phyloP scores from a whole-genome alignment of 1,140 invertebrate genomes.

The Glossosoma conforme region DNA sequence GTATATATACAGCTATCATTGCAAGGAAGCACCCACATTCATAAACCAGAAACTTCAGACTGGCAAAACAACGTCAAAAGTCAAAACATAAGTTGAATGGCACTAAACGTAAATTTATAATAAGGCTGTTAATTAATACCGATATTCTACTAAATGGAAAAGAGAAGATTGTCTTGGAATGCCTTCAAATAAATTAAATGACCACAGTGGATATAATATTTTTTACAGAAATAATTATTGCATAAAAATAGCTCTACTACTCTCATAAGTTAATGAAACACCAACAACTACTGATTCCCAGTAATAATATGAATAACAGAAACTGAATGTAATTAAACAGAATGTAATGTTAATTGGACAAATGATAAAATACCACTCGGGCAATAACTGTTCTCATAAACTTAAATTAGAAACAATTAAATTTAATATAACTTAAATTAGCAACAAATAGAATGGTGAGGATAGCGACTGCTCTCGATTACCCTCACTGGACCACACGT shows the following conservation, averaged over 20 bases:
- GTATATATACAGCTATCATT: slow-evolving; percentile 31
- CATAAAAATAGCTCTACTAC: slow-evolving; percentile 8
- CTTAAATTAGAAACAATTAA: neutral
- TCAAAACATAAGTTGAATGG: slow-evolving; percentile 29
- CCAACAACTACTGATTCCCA: slow-evolving; percentile 18
- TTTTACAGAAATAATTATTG: slow-evolving; percentile 22
- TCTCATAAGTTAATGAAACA: slow-evolving; percentile 9
- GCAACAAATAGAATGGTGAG: neutral
- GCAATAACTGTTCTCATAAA: no score
- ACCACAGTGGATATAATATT: slow-evolving; percentile 16
- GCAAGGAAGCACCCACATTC: slow-evolving; percentile 28
- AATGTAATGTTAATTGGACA: slow-evolving; percentile 13
- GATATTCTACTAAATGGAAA: slow-evolving; percentile 22
- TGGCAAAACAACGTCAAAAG: slow-evolving; percentile 21
- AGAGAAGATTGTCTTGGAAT: slow-evolving; percentile 30
- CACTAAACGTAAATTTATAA: slow-evolving; percentile 33
- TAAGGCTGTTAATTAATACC: slow-evolving; percentile 28
- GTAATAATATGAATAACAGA: slow-evolving; percentile 21
- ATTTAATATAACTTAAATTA: neutral
- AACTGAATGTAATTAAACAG: slow-evolving; percentile 11
- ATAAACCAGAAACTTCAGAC: slow-evolving; percentile 17
- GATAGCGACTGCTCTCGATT: neutral
- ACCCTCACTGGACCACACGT: no score
- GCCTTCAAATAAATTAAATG: slow-evolving; percentile 30
- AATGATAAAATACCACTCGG: slow-evolving; percentile 23